phyloP scores from a whole-genome alignment of 2,888 invertebrate genomes.

The Helleia helle region DNA sequence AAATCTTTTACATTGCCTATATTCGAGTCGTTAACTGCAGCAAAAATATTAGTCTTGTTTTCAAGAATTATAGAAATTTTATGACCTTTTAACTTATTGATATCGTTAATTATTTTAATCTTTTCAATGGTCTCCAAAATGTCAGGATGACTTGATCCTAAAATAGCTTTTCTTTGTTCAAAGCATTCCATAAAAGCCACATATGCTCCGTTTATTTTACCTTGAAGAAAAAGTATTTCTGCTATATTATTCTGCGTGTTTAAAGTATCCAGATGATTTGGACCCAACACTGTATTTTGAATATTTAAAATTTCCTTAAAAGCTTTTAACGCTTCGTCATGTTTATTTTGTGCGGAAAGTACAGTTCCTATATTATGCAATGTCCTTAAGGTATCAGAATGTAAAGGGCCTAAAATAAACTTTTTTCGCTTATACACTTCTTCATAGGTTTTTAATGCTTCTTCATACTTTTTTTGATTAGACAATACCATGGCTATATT shows the following conservation, averaged over 20 bases:
- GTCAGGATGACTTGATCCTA: not conserved
- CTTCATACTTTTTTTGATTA: not conserved
- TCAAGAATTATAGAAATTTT: not conserved
- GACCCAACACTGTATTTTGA: not conserved
- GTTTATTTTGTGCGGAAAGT: not conserved
- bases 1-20: not conserved
- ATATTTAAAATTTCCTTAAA: conserved; percentile 1
- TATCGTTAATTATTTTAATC: not conserved
- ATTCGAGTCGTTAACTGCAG: not conserved
- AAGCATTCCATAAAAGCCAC: not conserved
- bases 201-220: not conserved
- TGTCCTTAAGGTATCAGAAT: conserved; percentile 4
- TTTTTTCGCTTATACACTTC: conserved; percentile 2
- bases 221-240: not conserved
- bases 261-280: conserved; percentile 2
- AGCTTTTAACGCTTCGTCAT: not conserved
- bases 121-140: not conserved
- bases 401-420: not conserved
- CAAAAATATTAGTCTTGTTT: not conserved
- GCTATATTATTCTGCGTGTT: not conserved
- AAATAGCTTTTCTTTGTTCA: conserved; percentile 1
- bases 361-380: not conserved
- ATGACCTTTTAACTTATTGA: not conserved
- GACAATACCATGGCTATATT: not conserved
- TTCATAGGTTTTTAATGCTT: conserved; percentile 1